These are phyloP conservation scores for Globia sparganii DNA, from an alignment of 2,888 invertebrate species.

Conservation along the genomic window DNA sequence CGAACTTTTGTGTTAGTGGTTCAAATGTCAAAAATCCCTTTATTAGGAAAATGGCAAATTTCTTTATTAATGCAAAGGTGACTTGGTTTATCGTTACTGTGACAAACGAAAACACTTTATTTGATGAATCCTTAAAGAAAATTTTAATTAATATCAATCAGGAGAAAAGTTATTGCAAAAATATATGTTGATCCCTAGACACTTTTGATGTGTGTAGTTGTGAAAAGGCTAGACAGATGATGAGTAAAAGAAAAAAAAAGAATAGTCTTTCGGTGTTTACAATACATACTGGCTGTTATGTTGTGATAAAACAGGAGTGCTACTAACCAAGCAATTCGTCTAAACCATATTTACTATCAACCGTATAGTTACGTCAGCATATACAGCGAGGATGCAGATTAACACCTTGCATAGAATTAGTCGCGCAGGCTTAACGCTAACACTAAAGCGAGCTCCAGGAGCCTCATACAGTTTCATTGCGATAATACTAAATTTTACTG, in stretches of 20 bases:
- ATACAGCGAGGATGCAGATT: slow-evolving; percentile 30
- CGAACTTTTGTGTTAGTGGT: no score
- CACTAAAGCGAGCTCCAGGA: slow-evolving; percentile 9
- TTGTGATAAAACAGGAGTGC: neutral
- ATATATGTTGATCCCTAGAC: no score
- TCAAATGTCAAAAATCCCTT: no score
- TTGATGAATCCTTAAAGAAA: no score
- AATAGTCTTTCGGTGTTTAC: neutral
- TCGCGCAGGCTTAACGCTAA: slow-evolving; percentile 33
- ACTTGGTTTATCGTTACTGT: no score
- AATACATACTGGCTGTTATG: neutral
- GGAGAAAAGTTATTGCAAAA: no score
- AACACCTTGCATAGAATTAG: slow-evolving; percentile 49
- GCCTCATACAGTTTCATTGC: slow-evolving; percentile 31
- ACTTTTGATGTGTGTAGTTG: no score
- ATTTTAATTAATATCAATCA: no score
- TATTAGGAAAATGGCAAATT: no score
- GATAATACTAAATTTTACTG: slow-evolving; percentile 36
- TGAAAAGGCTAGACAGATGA: no score
- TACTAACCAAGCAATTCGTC: neutral
- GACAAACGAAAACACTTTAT: no score
- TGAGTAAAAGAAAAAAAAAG: neutral
- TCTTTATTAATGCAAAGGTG: no score
- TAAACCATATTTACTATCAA: neutral
- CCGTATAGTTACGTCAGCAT: neutral